Evolutionary conservation across 2,797 vertebrate species (phyloP), one percentile per base, ranked within the genome.

Genomic region (Schizothorax lantsangensis): DNA sequence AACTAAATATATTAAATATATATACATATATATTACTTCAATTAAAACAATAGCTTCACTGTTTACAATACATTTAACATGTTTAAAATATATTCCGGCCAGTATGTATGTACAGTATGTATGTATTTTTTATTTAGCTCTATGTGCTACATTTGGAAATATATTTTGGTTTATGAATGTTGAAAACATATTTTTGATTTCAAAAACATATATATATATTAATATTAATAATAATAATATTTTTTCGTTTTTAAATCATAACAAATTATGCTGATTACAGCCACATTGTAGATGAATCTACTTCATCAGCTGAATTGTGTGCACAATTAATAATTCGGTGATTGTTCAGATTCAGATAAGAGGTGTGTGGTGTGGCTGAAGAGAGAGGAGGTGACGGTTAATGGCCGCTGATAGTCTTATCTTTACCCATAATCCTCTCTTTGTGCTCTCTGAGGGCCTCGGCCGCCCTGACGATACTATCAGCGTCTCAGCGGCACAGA

Each of bases 241-340:
- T 2, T 45, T 15, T 47, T n/a, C n/a, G n/a, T n/a, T n/a, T 47
- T 47, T 47, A 15, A 23, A 79, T 62, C 6, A 9, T 19, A 26
- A 43, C 12, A 43, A 17, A 43, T 36, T 43, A 17, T 68, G 62
- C 33, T 96, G 95, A 96, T 49, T 33, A 8, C 30, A 33, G 62
- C 6, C 14, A 6, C 5, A 11, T 15, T 30, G 62, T 30, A 64
- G n/a, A 14, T 14, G 4, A 30, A 64, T 64, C 21, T n/a, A 64
- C 11, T 14, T 64, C 14, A 66, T 26, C 26, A 7, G 26, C 26
- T 33, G 6, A 66, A 66, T 7, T 15, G 14, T 33, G 73, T 52
- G 17, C 3, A 2, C 93, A 95, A 97, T 96, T 96, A 97, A 97
- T 97, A 96, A 97, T 96, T 96, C 94, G 95, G 95, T 97, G 96